Percentiles rank a stretch among this genome's conserved stretches.
Conservation (phyloP, 2,888 invertebrate species). For the Ochropacha duplaris region DNA sequence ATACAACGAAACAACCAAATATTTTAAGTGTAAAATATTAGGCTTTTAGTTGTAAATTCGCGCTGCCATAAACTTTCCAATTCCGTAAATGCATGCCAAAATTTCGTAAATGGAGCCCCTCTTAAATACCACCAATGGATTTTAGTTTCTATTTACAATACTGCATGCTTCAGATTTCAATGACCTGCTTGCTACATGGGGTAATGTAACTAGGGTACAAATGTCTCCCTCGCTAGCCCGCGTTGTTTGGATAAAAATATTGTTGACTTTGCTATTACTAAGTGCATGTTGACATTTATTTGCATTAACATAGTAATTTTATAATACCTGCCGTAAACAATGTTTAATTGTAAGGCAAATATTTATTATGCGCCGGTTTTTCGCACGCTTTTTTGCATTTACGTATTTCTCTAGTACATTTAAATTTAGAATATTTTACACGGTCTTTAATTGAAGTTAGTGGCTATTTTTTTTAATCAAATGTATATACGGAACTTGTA, state of each 20-base stretch:
- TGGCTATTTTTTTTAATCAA: no score
- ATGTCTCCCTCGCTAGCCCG: slow-evolving; percentile 36
- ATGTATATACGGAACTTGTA: not conserved
- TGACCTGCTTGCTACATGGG: slow-evolving; percentile 18
- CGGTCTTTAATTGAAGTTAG: no score
- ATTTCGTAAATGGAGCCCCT: slow-evolving; percentile 38
- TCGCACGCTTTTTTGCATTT: not conserved
- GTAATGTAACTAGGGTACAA: slow-evolving; percentile 24
- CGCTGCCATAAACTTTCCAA: slow-evolving; percentile 48
- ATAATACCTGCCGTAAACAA: slow-evolving; percentile 27
- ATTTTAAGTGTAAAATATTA: not conserved
- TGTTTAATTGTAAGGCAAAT: slow-evolving; percentile 18
- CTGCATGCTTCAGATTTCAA: slow-evolving; percentile 19
- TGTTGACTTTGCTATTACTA: slow-evolving; percentile 59
- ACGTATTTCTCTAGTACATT: no score
- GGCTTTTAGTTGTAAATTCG: slow-evolving; percentile 20
- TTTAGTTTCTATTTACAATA: slow-evolving; percentile 10
- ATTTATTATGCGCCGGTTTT: not conserved
- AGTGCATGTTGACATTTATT: slow-evolving; percentile 62
- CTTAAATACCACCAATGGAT: slow-evolving; percentile 8
- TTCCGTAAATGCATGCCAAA: slow-evolving; percentile 59
- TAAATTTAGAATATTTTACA: no score
- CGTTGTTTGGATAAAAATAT: slow-evolving; percentile 61
- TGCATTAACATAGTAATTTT: slow-evolving; percentile 52
- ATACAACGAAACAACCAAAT: not conserved